phyloP scores from a whole-genome alignment of 2,888 invertebrate species.

The Plutella xylostella region DNA sequence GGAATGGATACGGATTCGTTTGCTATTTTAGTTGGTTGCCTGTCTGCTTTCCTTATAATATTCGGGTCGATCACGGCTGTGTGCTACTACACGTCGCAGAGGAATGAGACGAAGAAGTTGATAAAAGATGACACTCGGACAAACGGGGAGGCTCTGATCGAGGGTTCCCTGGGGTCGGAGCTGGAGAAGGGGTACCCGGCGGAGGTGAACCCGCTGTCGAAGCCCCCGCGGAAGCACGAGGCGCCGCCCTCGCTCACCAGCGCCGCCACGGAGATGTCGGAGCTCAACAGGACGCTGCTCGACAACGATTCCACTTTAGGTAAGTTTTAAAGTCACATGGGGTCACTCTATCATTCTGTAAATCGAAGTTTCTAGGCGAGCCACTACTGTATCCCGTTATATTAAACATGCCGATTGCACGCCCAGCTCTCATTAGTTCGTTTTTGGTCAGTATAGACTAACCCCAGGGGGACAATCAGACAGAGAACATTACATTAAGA shows the following conservation, averaged over 20 bases:
- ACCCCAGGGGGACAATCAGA: too few species aligned
- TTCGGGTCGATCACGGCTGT: slow-evolving; percentile 56
- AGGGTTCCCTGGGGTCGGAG: slow-evolving; percentile 79
- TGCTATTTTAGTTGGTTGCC: slow-evolving; percentile 61
- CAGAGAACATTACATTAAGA: too few species aligned
- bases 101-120: slow-evolving; percentile 67
- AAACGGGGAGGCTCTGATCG: slow-evolving; percentile 76
- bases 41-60: slow-evolving; percentile 54
- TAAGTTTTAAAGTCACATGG: too few species aligned
- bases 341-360: too few species aligned
- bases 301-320: slow-evolving; percentile 81
- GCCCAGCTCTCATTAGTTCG: too few species aligned
- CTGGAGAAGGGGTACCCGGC: slow-evolving; percentile 84
- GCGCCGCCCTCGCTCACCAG: slow-evolving; percentile 73
- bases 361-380: too few species aligned
- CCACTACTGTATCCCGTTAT: too few species aligned
- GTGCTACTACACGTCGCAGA: slow-evolving; percentile 67
- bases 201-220: slow-evolving; percentile 85
- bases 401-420: too few species aligned
- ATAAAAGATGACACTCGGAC: slow-evolving; percentile 72
- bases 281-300: slow-evolving; percentile 80
- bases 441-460: too few species aligned
- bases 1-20: slow-evolving; percentile 64
- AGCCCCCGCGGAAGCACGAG: slow-evolving; percentile 81
- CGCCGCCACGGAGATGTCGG: slow-evolving; percentile 82